Conservation (phyloP, 2,113 vertebrate genomes). For the Romanogobio albipinnatus region DNA sequence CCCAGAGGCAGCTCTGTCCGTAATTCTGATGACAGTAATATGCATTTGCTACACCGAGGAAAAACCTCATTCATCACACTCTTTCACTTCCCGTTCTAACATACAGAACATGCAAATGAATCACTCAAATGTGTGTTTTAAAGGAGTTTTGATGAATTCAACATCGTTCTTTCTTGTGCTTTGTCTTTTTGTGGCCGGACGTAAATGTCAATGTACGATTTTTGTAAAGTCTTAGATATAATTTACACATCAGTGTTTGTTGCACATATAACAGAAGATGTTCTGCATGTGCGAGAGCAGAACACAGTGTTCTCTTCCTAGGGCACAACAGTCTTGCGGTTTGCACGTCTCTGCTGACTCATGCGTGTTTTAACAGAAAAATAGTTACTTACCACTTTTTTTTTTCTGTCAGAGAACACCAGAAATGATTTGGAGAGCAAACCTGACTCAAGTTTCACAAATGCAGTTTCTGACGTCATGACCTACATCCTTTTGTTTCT, state of each 20-base stretch:
- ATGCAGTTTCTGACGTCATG: conserved; percentile 58
- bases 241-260: too few relatives aligned
- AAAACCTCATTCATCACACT: conserved; percentile 58
- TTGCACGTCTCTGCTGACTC: conserved; percentile 72
- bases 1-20: conserved; percentile 66
- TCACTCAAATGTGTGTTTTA: neutral
- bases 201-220: neutral
- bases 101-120: conserved; percentile 27
- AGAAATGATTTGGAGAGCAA: neutral
- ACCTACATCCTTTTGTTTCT: conserved; percentile 41
- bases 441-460: conserved; percentile 54
- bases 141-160: neutral
- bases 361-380: conserved; percentile 71
- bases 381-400: neutral
- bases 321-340: conserved; percentile 59
- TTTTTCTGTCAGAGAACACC: conserved; percentile 44
- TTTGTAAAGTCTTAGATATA: too few relatives aligned
- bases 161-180: neutral
- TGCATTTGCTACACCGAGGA: conserved; percentile 60
- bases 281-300: neutral
- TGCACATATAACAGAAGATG: too few relatives aligned
- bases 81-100: conserved; percentile 75
- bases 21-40: conserved; percentile 69
- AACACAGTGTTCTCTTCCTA: conserved; percentile 68
- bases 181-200: neutral